These are phyloP conservation scores for Drosophila limbata DNA, from an alignment of 2,888 invertebrate genomes.

Conservation along the genomic window DNA sequence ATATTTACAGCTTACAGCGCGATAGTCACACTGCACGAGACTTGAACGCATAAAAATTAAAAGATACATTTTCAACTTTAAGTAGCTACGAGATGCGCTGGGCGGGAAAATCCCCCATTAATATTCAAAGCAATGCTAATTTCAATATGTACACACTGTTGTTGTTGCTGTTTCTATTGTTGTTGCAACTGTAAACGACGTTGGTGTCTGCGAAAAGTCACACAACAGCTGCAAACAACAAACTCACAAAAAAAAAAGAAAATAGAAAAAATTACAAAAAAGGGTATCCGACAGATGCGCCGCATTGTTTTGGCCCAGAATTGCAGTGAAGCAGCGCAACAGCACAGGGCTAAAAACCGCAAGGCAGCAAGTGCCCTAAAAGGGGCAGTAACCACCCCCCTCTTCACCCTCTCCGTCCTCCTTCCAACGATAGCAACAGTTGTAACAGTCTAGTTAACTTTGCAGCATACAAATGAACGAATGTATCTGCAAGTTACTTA, in stretches of 20 bases:
- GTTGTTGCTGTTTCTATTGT: conserved; percentile 19
- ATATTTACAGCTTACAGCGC: conserved; percentile 66
- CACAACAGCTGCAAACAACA: conserved; percentile 52
- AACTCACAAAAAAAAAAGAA: conserved; percentile 3
- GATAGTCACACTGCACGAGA: conserved; percentile 36
- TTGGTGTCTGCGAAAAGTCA: conserved; percentile 59
- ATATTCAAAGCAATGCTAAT: conserved; percentile 77
- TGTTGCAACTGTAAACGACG: conserved; percentile 56
- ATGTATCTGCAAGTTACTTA: conserved; percentile 69
- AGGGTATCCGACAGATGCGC: conserved; percentile 59
- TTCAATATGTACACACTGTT: conserved; percentile 37
- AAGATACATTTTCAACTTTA: conserved; percentile 39
- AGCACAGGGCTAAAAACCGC: conserved; percentile 23
- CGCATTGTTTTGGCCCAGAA: conserved; percentile 77
- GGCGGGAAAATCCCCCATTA: conserved; percentile 49
- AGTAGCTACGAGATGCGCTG: conserved; percentile 36
- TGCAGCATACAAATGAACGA: conserved; percentile 67
- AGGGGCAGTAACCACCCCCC: conserved; percentile 5
- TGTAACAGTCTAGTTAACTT: conserved; percentile 80
- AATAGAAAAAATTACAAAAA: conserved; percentile 5
- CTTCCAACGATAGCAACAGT: conserved; percentile 34
- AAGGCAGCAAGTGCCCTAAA: conserved; percentile 61
- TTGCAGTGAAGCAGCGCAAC: conserved; percentile 73
- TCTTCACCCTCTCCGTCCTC: not conserved
- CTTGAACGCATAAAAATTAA: conserved; percentile 2